Evolutionary conservation across 2,888 invertebrate species (phyloP), one percentile per base, ranked within the genome.

Genomic region (Trichogramma evanescens): DNA sequence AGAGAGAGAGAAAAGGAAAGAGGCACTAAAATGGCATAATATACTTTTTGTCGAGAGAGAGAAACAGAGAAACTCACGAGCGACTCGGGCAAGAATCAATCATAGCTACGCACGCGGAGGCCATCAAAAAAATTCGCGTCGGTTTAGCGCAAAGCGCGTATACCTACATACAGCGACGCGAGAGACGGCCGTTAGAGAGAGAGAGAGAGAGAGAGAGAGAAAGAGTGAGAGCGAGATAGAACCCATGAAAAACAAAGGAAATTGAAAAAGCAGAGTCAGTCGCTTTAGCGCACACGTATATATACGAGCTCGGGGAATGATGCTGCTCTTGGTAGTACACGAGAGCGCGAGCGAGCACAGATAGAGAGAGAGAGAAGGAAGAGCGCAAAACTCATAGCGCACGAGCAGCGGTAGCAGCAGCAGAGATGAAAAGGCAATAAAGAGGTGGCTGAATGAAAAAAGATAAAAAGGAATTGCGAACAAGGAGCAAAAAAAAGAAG

Each of bases 351-450:
- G 42, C 9, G 53, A 4, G n/a, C 6, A 43, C 5, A 43, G 42
- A 53, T 43, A 53, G 54, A 55, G 54, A 57, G 54, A 46, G 44
- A 40, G 42, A 53, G 52, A 56, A 43, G 54, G 54, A 26, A 26
- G 6, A 45, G 54, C 39, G 44, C 39, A 49, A 49, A 49, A 49
- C 9, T 10, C 6, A 10, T 26, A 7, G 9, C 9, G n/a, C 71
- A 69, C 71, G 72, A 70, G 71, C 65, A 65, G 67, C 68, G 63
- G 65, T 64, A 63, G 60, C 48, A 50, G 41, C 56, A 55, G 58
- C 58, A 62, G 57, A 59, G 26, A 26, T 26, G 26, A 26, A 26
- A 53, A 26, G 43, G 53, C 40, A 46, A 46, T 44, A 13, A 42
- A 45, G 56, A 62, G 62, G 64, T 66, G 64, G 63, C 52, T 63